These are phyloP conservation scores for Elephantulus edwardii DNA, from an alignment of 2,113 vertebrate species.

Conservation along the genomic window DNA sequence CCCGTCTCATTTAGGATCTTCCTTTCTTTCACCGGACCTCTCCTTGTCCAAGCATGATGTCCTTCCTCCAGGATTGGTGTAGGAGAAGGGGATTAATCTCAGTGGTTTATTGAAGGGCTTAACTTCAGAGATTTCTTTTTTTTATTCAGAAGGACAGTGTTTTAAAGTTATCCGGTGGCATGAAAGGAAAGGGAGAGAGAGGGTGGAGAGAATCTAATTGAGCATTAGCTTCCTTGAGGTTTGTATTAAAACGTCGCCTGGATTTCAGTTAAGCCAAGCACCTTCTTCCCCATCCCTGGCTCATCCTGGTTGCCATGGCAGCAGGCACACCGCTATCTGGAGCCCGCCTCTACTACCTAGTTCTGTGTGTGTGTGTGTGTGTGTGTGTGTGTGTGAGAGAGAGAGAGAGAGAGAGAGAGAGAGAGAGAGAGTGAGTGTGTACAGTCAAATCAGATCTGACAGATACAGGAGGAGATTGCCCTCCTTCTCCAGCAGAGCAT, in stretches of 20 bases:
- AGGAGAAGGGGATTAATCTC: neutral
- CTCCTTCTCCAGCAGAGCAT: too few species aligned
- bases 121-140: neutral
- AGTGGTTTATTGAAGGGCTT: neutral
- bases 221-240: conserved; percentile 7
- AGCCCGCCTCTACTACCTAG: neutral
- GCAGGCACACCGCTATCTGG: neutral
- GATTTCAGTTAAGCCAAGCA: conserved; percentile 53
- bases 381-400: too few species aligned
- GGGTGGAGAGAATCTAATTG: neutral
- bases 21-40: too few species aligned
- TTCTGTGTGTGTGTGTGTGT: too few species aligned
- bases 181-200: neutral
- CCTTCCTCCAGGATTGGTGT: too few species aligned
- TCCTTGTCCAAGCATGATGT: too few species aligned
- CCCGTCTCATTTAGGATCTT: too few species aligned
- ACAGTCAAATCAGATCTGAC: too few species aligned
- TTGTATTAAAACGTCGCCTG: neutral
- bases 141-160: neutral
- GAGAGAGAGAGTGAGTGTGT: too few species aligned
- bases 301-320: conserved; percentile 42
- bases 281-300: neutral
- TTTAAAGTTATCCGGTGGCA: neutral
- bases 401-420: too few species aligned
- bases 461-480: too few species aligned